Conservation (phyloP, 2,797 vertebrate species). For the Acrossocheilus fasciatus region DNA sequence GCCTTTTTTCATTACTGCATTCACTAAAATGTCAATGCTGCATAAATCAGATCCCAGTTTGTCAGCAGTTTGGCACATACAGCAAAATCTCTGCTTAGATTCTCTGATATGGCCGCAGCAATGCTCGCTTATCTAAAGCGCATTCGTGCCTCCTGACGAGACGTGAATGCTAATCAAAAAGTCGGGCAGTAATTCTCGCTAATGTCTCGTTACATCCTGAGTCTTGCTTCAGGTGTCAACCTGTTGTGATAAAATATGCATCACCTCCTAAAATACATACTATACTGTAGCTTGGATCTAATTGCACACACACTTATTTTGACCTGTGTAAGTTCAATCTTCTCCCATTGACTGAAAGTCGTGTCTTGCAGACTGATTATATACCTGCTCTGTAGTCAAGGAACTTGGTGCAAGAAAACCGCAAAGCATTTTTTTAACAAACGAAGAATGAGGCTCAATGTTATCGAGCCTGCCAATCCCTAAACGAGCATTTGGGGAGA, state of each 20-base stretch:
- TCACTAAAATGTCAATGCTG: slow-evolving; percentile 42
- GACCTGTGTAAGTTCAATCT: slow-evolving; percentile 6
- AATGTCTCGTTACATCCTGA: neutral
- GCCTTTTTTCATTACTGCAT: slow-evolving; percentile 14
- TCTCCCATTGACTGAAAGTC: neutral
- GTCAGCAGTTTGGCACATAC: slow-evolving; percentile 45
- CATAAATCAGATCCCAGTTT: slow-evolving; percentile 38
- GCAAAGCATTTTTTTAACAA: slow-evolving; percentile 40
- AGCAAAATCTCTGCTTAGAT: slow-evolving; percentile 43
- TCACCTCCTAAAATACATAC: slow-evolving; percentile 38
- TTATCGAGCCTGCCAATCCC: slow-evolving; percentile 53
- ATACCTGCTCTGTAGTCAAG: slow-evolving; percentile 10
- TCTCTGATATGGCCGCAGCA: slow-evolving; percentile 35
- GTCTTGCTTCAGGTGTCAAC: slow-evolving; percentile 44
- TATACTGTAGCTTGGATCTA: slow-evolving; percentile 21
- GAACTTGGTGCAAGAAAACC: slow-evolving; percentile 8
- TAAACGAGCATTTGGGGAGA: slow-evolving; percentile 55
- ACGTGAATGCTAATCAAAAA: slow-evolving; percentile 34
- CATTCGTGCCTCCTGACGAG: slow-evolving; percentile 31
- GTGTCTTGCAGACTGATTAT: slow-evolving; percentile 4
- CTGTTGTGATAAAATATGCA: slow-evolving; percentile 28
- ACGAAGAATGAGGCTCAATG: slow-evolving; percentile 29
- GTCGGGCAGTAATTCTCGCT: neutral
- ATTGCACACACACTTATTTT: slow-evolving; percentile 43
- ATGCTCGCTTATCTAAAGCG: slow-evolving; percentile 48